Base-by-base conservation (phyloP, 2,797 vertebrate genomes). In the Alauda arvensis region DNA sequence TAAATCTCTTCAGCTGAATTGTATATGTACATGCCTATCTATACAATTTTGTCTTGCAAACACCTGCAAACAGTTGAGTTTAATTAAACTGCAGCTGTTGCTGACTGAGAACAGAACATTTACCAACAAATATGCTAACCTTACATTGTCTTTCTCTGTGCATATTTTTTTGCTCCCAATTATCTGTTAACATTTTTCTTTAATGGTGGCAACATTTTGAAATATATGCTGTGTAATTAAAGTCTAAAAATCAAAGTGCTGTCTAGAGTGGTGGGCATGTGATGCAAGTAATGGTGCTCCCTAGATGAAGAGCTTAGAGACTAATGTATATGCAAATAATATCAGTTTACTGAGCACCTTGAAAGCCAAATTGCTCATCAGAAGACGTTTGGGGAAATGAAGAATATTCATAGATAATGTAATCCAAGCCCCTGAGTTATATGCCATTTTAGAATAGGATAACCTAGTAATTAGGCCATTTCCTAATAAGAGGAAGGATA, bases 41-140 rank as follows among this genome's bases (percentile, higher is more conserved):
- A 69, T 65, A 88, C 75, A 85, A 57, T 79, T 89, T 76, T 88
- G 78, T 83, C 72, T 48, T 77, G 28, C 19, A 43, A 93, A 87
- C 90, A 94, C 78, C 87, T 95, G 91, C 74, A 75, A 89, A 83
- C 34, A 78, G 84, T 87, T 89, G 56, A 86, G 51, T 76, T 92
- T 94, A 93, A 95, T 93, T 93, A 96, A 93, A 89, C 60, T 66
- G 78, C 92, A 95, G 91, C 79, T 95, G 92, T 78, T 92, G 81
- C 78, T 92, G 57, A 70, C 75, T 78, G 66, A 85, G 72, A 92
- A 83, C 69, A 83, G 51, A 86, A 86, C 67, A 89, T 90, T 89
- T 89, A 75, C 61, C 53, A 82, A 79, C 87, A 89, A 91, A 83
- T 75, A 66, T 29, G 48, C 67, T 80, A 85, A 72, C 77, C 83